Base-by-base conservation (phyloP, 1,140 invertebrate species). In the roundworm (Caenorhabditis elegans) region DNA sequence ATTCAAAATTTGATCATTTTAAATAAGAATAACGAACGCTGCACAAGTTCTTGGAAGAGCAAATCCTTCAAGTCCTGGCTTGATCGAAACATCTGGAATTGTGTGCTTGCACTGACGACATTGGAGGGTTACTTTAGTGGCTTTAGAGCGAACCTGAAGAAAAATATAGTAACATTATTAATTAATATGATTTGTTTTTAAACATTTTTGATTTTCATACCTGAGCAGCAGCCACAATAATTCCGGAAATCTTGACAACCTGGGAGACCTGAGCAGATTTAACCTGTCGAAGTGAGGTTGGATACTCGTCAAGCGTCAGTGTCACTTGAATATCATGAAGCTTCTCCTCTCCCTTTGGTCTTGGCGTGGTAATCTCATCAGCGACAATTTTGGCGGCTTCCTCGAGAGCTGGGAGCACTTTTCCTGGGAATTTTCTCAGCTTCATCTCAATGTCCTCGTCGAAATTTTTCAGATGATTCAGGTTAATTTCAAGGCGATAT, bases 371-470 rank as follows among this genome's bases (percentile, higher is more conserved):
- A 2, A 99, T 91, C 91, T 99, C 97, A 93, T 98, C 96, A 1
- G 95, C 97, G 53, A 99, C 94, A 91, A 98, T 96, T 90, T 94
- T 96, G 0, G 96, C 96, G 79, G 97, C 97, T 91, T 98, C 96
- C 91, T 99, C 98, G 90, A 99, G 94, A 82, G 98, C 92, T 6
- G 96, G 94, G 36, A 99, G 91, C 92, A 95, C 94, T 89, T 98
- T 96, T 15, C 95, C 93, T 0, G 98, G 98, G 83, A 94, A 93
- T 89, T 97, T 98, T 83, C 94, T 93, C 8, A 99, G 89, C 90
- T 96, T 96, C 86, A 98, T 96, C 2, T 95, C 95, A 28, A 98
- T 91, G 17, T 94, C 93, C 91, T 98, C 96, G 92, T 99, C 95
- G 92, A 95, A 99, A 88, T 94, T 95, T 24, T 94, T 93, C 31